phyloP scores from a whole-genome alignment of 2,797 vertebrate species.

The Adelosebastes latens region DNA sequence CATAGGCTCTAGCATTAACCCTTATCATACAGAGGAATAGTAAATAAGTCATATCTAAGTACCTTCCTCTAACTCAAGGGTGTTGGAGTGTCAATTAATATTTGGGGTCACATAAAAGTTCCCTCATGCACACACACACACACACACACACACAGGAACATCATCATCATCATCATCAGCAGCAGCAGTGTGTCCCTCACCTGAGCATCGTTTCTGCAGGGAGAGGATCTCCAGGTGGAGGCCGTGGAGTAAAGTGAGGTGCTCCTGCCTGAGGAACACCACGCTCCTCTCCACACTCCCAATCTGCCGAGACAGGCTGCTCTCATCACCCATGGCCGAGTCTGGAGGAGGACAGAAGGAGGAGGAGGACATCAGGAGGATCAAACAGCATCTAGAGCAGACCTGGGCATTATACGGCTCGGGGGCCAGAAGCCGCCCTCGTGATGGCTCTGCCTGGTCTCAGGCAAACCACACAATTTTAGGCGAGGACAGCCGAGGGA shows the following conservation, averaged over 20 bases:
- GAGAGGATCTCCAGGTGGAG: conserved; percentile 96
- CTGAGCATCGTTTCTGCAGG: conserved; percentile 95
- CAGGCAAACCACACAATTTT: too few species aligned
- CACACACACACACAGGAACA: not conserved
- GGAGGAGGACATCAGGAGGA: not conserved
- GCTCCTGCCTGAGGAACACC: conserved; percentile 93
- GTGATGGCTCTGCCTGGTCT: too few species aligned
- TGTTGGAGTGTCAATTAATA: not conserved
- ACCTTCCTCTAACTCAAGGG: not conserved
- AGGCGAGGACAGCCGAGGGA: too few species aligned
- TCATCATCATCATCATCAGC: too few species aligned
- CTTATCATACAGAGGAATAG: not conserved
- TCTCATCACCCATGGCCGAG: conserved; percentile 86
- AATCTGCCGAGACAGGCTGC: conserved; percentile 89
- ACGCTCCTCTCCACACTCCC: conserved; percentile 93
- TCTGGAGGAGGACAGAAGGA: conserved; percentile 35
- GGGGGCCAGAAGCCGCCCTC: too few species aligned
- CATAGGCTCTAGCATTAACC: too few species aligned
- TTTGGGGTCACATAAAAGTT: not conserved
- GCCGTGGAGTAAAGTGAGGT: conserved; percentile 91
- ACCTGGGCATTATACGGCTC: too few species aligned
- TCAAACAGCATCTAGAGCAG: not conserved
- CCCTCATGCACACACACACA: not conserved
- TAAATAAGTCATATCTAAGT: not conserved
- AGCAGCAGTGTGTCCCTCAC: conserved; percentile 72